Evolutionary conservation across 2,113 vertebrate species (phyloP), one percentile per base, ranked within the genome.

Genomic region (Pseudopipra pipra): DNA sequence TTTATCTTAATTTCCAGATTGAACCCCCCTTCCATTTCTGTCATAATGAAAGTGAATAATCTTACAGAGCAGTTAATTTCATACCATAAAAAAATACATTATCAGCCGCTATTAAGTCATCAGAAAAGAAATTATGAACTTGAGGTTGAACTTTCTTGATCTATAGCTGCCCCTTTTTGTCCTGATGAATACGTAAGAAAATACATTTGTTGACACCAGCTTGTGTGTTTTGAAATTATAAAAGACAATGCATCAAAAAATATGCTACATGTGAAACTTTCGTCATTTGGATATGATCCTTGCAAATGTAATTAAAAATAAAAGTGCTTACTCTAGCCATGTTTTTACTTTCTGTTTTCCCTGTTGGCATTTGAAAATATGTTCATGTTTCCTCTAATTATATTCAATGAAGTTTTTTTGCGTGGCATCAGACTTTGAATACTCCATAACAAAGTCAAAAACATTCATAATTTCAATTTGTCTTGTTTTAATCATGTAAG

Each of bases 21-120:
- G 47, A 59, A 54, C 3, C 0, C 3, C 2, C 11, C 3, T 8
- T 2, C 9, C 11, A 39, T 6, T 51, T 63, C 3, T 43, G 18
- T 39, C 54, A 43, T 33, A 35, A 84, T 23, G 12, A 39, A 71
- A 85, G 9, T 13, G 14, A 37, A 4, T 28, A 71, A 67, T 63
- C 67, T 79, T 75, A 4, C 9, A 56, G 17, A 74, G 9, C 31
- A 66, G 1, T 12, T 92, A 27, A 84, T 80, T 88, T 80, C 21
- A 77, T 43, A 66, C 21, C 62, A 68, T 37, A 12, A 77, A 86
- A 51, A 51, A 55, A 28, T 11, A 46, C 10, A 3, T 43, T 67
- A 51, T 63, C 30, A 27, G 3, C 7, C 51, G 5, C 7, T 8
- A 22, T 51, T 74, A 58, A 71, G 12, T 55, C 24, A 47, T 39